Base-by-base conservation (phyloP, 1,140 invertebrate genomes). In the Heliconius hermathena region DNA sequence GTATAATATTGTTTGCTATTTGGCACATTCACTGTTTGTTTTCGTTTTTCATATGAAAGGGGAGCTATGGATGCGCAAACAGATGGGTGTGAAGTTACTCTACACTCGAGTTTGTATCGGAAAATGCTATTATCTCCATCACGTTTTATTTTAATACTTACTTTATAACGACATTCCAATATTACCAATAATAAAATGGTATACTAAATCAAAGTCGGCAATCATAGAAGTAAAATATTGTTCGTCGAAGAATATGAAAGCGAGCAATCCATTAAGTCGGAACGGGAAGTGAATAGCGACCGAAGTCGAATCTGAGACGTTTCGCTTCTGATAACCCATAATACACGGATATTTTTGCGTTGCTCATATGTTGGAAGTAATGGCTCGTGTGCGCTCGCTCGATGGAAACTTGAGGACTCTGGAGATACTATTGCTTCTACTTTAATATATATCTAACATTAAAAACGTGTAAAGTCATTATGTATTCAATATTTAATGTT, bases 1-100 rank as follows among this genome's bases (percentile, higher is more conserved):
- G 93, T 94, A 94, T 94, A 94, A 94, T 94, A 94, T 94, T 94
- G 93, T 94, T 94, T 94, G 91, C 92, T 94, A 90, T 93, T 94
- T 94, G 92, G 87, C 93, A 94, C 93, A 94, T 94, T 93, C 91
- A 80, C 86, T 94, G 91, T 94, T 94, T 94, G 92, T 94, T 93
- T 90, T 94, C 91, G 93, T 86, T 90, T 94, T 89, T 92, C 89
- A 93, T 94, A 93, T 92, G 91, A 94, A 93, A 94, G 93, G 93
- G 92, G 93, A 93, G 91, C 90, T 88, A 89, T 88, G 87, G 90
- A 87, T 85, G 90, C 78, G 89, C 90, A 93, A 93, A 93, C 88
- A 93, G 86, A 89, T 87, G 86, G 91, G 90, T 92, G 90, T 86
- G 88, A 90, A 89, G 81, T 87, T 86, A 85, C 83, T 81, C 80